Evolutionary conservation across 2,113 vertebrate genomes (phyloP), one percentile per base, ranked within the genome.

Genomic region (Vanacampus margaritifer): DNA sequence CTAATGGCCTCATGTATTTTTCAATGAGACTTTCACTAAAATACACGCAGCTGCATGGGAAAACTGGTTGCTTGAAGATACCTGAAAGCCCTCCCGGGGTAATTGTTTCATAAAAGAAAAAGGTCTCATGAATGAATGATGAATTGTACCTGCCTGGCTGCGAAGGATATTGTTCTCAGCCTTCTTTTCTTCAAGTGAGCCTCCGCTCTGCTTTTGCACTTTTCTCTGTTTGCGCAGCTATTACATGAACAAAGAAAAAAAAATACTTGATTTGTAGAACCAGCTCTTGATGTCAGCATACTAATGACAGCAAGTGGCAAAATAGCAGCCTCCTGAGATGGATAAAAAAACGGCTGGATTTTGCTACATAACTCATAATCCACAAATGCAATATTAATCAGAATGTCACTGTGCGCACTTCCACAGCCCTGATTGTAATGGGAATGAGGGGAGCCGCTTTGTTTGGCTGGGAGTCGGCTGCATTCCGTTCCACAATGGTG

Each of bases 1-100:
- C 62, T 76, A 83, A 89, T 82, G 80, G 80, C 74, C 50, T 86
- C 81, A 82, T 89, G 2, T 6, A 90, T 85, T 84, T 88, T 89
- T 86, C 61, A 82, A 67, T 61, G 23, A 65, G 6, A 74, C 63
- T 39, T 69, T 64, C 48, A 66, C 17, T 28, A 73, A 84, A 81
- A 83, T 71, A 81, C 65, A 69, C 9, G 26, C 46, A 36, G 66
- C 67, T 50, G 37, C 48, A 58, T 65, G 50, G 61, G 62, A 65
- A 57, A 36, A 48, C 8, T 68, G 19, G 46, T n/a, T 50, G 45
- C 37, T 45, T 51, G 43, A 37, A 78, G 72, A 62, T 68, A 63
- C 60, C 76, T 82, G 70, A 85, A 83, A 86, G 79, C 83, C 73
- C 74, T 78, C 45, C 39, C 26, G 39, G 67, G 69, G 63, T 65